Evolutionary conservation across 2,888 invertebrate genomes (phyloP), one percentile per base, ranked within the genome.

Genomic region (Temnothorax unifasciatus): DNA sequence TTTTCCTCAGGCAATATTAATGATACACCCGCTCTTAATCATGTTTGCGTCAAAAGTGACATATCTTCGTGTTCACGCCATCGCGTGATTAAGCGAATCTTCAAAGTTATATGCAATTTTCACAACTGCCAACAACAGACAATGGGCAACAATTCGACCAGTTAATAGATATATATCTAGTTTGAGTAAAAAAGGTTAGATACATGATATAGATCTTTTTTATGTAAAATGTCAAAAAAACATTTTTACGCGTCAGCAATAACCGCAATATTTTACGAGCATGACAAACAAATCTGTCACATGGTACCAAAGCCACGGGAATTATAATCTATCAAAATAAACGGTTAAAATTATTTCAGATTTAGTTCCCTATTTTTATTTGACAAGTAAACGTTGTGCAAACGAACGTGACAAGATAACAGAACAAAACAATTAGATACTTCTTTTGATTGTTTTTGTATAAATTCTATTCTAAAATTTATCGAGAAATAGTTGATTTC

Each of bases 281-380:
- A 44, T 57, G 77, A 57, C 69, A 68, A 44, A 68, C 68, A 79
- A 69, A 79, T 69, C 69, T 79, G 69, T 57, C 44, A 34, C 25
- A 21, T 18, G 18, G 29, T 57, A 47, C 34, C 25, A 57, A 44
- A 54, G 11, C 21, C 34, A 15, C 21, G 34, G 15, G 18, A 79
- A 68, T 77, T 77, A 68, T 77, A 69, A 69, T 71, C 69, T 34
- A 29, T 79, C 79, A 71, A 79, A 79, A 69, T 79, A 71, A 47
- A 59, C n/a, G n/a, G 3, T 41, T 21, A 44, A 69, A 69, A 71
- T 79, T 79, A 57, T 79, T 71, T 69, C 21, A 59, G 34, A 59
- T 79, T 71, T 34, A 79, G 4, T 25, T 34, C 4, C 25, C 54
- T 34, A 52, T 79, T 71, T 79, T 79, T 79, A 79, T 79, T 79